These are phyloP conservation scores for Limnothrissa miodon DNA, from an alignment of 2,113 vertebrate genomes.

Conservation along the genomic window DNA sequence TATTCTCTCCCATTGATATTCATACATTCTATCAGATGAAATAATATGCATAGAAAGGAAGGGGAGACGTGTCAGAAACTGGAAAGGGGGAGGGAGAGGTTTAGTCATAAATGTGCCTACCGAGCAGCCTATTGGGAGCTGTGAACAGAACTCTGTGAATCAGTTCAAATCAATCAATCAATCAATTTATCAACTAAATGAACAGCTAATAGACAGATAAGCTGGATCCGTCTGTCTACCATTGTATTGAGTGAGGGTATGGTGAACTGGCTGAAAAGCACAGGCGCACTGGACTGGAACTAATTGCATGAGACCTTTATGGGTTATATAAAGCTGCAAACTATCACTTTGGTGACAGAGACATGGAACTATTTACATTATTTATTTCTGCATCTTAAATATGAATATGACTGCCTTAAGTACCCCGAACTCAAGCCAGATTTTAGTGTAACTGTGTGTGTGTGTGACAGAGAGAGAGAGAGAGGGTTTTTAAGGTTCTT, in stretches of 20 bases:
- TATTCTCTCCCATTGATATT: background rate
- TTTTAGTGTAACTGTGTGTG: background rate
- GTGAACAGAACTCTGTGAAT: no score
- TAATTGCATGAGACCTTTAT: background rate
- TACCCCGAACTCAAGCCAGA: background rate
- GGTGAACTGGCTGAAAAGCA: background rate
- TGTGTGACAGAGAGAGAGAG: background rate
- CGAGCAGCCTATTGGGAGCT: no score
- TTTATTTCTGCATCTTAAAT: background rate
- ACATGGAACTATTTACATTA: background rate
- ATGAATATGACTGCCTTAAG: conserved; percentile 1
- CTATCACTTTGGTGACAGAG: background rate
- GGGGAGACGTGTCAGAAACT: background rate
- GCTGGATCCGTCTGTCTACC: no score
- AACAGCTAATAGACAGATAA: no score
- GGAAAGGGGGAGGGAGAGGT: background rate
- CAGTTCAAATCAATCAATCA: no score
- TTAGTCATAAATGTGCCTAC: no score
- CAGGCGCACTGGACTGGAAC: no score
- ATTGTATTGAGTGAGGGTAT: no score
- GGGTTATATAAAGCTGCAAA: background rate
- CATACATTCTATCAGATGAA: background rate
- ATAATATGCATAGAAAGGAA: no score
- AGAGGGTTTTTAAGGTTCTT: background rate
- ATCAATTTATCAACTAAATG: no score